Conservation (phyloP, 2,888 invertebrate genomes). For the Ferdinandea cuprea region DNA sequence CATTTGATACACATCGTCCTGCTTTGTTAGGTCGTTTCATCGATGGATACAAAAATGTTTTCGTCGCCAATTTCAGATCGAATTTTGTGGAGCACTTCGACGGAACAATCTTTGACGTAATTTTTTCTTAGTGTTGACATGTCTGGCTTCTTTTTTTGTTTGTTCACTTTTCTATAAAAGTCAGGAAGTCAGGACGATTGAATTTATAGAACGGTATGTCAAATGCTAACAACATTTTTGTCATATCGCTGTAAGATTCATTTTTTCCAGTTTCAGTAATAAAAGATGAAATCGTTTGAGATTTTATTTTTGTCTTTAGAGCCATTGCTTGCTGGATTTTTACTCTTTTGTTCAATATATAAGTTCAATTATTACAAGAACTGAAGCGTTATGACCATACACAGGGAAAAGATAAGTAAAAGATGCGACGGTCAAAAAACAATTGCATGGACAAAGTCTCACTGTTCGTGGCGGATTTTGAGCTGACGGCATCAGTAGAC, state of each 20-base stretch:
- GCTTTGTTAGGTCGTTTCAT: neutral
- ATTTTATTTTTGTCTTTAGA: too few relatives aligned
- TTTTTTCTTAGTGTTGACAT: neutral
- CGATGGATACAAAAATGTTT: neutral
- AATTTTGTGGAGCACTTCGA: neutral
- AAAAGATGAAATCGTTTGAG: neutral
- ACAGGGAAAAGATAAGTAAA: too few relatives aligned
- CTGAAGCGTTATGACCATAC: too few relatives aligned
- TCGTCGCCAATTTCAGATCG: neutral
- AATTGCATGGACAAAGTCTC: too few relatives aligned
- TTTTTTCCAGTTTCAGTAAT: neutral
- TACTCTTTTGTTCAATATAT: too few relatives aligned
- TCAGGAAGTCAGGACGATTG: constrained; percentile 8
- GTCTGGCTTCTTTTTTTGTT: neutral
- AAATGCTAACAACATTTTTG: constrained; percentile 27
- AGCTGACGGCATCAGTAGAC: too few relatives aligned
- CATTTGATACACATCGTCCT: neutral
- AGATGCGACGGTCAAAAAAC: too few relatives aligned
- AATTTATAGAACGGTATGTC: constrained; percentile 14
- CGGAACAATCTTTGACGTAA: neutral
- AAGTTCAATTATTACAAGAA: too few relatives aligned
- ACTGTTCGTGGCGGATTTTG: too few relatives aligned
- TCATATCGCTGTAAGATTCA: constrained; percentile 8
- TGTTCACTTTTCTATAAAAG: neutral
- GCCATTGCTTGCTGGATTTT: too few relatives aligned